Base-by-base conservation (phyloP, 1,140 invertebrate species). In the Drosophila ambigua region DNA sequence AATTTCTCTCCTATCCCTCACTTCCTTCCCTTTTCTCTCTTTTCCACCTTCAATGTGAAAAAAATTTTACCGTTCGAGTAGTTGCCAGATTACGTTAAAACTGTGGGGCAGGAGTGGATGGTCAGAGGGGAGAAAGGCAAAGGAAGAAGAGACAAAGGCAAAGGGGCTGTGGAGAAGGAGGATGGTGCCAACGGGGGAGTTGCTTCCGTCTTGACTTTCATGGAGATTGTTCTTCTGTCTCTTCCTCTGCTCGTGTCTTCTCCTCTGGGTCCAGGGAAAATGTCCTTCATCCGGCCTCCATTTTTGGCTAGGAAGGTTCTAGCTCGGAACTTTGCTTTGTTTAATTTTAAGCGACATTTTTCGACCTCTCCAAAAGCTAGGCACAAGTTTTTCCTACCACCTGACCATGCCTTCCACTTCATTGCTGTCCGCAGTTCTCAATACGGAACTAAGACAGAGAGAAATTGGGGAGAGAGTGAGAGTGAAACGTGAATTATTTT, bases 301-400 rank as follows among this genome's bases (percentile, higher is more conserved):
- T 62, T 73, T 73, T 73, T 35, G 51, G 45, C 13, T 16, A 15
- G 28, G 43, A 43, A 65, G 65, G 53, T 39, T 54, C 54, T 51
- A 66, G 43, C 72, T 66, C 63, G 49, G 45, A 76, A 76, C 54
- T 76, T 76, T 77, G 74, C 63, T 77, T 77, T 71, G 65, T 77
- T 77, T 77, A 77, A 77, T 77, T 77, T 77, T 77, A 77, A 71
- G 73, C 74, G 74, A 77, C 73, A 65, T 43, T 63, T 76, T 77
- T 75, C 52, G 24, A 11, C 39, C 35, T 61, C 45, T 31, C 35
- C 54, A 28, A 20, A 20, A 20, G 20, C 20, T 16, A 59, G 46
- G 64, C 74, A 76, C 39, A 20, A 20, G 20, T 20, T 20, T 20
- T 20, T 20, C 20, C 62, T 55, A 57, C 65, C 62, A 48, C 26